phyloP scores from a whole-genome alignment of 2,888 invertebrate species.

The Harmothoe impar region DNA sequence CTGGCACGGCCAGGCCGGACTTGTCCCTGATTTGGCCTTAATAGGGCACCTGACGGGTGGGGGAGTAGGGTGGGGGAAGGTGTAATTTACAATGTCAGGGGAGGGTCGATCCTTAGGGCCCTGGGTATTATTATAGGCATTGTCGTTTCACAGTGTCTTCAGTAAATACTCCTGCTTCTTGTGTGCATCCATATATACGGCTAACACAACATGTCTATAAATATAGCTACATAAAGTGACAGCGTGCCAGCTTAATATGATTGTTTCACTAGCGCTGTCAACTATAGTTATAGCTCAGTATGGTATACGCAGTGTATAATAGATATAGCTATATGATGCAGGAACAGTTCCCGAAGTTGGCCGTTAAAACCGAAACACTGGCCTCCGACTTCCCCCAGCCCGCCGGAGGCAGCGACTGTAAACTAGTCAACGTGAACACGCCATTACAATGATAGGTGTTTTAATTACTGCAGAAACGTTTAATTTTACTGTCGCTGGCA shows the following conservation, averaged over 20 bases:
- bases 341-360: background rate
- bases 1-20: slow-evolving; percentile 9
- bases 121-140: no score
- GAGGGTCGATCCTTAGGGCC: no score
- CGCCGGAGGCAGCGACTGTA: background rate
- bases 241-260: no score
- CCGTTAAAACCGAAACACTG: background rate
- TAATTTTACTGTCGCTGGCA: slow-evolving; percentile 39
- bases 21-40: slow-evolving; percentile 39
- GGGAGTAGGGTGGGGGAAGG: background rate
- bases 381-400: background rate
- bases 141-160: no score
- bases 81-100: no score
- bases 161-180: no score
- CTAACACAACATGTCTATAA: no score
- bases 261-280: no score
- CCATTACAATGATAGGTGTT: slow-evolving; percentile 38
- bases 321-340: background rate
- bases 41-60: slow-evolving; percentile 10
- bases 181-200: no score
- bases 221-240: no score
- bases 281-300: no score
- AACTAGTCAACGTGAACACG: slow-evolving; percentile 21
- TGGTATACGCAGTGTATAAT: no score
- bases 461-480: slow-evolving; percentile 42